These are phyloP conservation scores for Mallotus villosus DNA, from an alignment of 2,797 vertebrate genomes.

Conservation along the genomic window DNA sequence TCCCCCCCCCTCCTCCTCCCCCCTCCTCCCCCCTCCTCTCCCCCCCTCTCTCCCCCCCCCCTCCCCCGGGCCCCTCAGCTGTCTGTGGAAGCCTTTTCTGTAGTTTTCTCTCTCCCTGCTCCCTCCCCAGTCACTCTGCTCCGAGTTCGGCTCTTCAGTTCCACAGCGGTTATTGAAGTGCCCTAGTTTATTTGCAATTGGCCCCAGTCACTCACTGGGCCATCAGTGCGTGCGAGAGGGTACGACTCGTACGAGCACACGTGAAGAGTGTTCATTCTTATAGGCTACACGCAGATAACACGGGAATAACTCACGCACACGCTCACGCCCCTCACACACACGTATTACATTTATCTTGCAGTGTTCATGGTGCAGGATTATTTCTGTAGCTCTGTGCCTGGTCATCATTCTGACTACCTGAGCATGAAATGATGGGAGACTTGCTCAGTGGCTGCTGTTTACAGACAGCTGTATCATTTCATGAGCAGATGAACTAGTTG, in stretches of 20 bases:
- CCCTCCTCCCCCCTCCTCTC: conserved; percentile 21
- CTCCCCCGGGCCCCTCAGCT: conserved; percentile 1
- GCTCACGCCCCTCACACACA: neutral
- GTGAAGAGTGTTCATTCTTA: neutral
- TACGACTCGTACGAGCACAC: no score
- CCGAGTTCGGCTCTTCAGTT: conserved; percentile 27
- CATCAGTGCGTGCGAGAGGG: neutral
- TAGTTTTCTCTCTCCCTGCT: conserved; percentile 24
- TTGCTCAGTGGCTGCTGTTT: neutral
- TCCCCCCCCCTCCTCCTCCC: neutral
- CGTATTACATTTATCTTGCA: neutral
- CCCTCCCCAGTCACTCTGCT: conserved; percentile 5
- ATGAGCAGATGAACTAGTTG: neutral
- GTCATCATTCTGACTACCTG: neutral
- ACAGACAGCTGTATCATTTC: conserved; percentile 3
- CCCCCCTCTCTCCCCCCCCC: no score
- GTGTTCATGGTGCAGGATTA: neutral
- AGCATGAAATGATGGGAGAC: neutral
- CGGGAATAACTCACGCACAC: no score
- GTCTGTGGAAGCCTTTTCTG: conserved; percentile 27
- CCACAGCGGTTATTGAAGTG: conserved; percentile 44
- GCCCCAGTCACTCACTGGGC: neutral
- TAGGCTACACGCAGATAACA: no score
- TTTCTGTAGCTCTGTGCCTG: neutral
- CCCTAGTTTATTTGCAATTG: conserved; percentile 41